A percentile compares a stretch with the other conserved stretches of the same genome.
Conservation (phyloP, 2,888 invertebrate species). For the Oscheius sp. region DNA sequence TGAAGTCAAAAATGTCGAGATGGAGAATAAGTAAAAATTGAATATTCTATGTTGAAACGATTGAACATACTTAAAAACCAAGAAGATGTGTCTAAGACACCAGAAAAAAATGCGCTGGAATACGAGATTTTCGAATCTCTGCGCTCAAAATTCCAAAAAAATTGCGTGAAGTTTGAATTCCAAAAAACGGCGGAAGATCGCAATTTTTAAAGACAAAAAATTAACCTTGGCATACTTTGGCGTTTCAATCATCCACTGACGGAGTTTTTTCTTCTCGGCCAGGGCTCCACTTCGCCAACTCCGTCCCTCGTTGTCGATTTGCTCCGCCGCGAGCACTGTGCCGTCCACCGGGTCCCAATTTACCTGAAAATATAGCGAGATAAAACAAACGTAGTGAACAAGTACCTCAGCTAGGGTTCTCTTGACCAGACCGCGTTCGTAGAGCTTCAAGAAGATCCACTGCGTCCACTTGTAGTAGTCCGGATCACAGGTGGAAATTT, state of each 20-base stretch:
- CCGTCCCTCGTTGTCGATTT: slow-evolving; percentile 82
- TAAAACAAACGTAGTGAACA: not conserved
- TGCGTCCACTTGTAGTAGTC: slow-evolving; percentile 85
- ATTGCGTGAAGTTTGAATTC: not conserved
- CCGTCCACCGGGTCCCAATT: slow-evolving; percentile 99
- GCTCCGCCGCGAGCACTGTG: slow-evolving; percentile 97
- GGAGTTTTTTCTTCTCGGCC: slow-evolving; percentile 87
- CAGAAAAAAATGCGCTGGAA: too few relatives aligned
- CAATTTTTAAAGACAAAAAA: slow-evolving; percentile 6
- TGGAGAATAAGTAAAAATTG: too few relatives aligned
- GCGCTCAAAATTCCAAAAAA: too few relatives aligned
- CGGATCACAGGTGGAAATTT: slow-evolving; percentile 81
- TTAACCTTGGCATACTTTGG: slow-evolving; percentile 78
- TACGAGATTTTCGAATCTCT: too few relatives aligned
- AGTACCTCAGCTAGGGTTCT: slow-evolving; percentile 78
- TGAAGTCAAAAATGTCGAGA: too few relatives aligned
- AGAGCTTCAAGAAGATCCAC: slow-evolving; percentile 88
- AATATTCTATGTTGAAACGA: too few relatives aligned
- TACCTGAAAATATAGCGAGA: slow-evolving; percentile 41
- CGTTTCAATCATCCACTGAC: slow-evolving; percentile 94
- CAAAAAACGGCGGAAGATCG: not conserved
- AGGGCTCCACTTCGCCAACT: slow-evolving; percentile 93
- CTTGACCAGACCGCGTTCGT: slow-evolving; percentile 86
- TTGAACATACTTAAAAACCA: too few relatives aligned
- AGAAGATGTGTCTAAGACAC: too few relatives aligned